Conservation (phyloP, 2,113 vertebrate species). For the Phoxinus phoxinus region DNA sequence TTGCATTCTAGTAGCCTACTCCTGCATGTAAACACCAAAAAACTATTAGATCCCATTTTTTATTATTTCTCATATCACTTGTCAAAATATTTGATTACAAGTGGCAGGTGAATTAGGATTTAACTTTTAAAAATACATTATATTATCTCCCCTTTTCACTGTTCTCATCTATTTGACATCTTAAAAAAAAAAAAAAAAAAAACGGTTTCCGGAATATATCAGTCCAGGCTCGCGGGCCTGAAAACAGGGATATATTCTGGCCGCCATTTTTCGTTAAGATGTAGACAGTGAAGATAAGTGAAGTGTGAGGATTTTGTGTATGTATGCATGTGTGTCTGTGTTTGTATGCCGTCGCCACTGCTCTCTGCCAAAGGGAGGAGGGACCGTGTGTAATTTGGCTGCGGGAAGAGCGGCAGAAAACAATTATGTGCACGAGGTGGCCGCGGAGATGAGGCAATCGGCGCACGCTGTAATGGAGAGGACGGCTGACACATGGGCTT, state of each 20-base stretch:
- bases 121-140: not conserved
- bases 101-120: not conserved
- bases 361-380: constrained; percentile 17
- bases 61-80: not conserved
- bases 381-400: constrained; percentile 77
- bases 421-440: constrained; percentile 77
- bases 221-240: not conserved
- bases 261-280: constrained; percentile 69
- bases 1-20: not conserved
- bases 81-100: constrained; percentile 13
- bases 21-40: not conserved
- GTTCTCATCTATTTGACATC: not conserved
- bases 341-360: constrained; percentile 13
- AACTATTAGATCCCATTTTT: not conserved
- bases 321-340: not conserved
- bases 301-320: constrained; percentile 68
- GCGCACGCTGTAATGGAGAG: constrained; percentile 81
- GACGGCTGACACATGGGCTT: constrained; percentile 79
- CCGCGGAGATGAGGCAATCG: constrained; percentile 78
- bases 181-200: too few relatives aligned
- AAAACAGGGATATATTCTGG: constrained; percentile 64
- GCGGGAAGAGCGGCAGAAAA: constrained; percentile 79
- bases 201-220: not conserved
- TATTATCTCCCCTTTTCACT: not conserved
- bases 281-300: constrained; percentile 77